Conservation (phyloP, 2,797 vertebrate genomes). For the Alcedo quadribrachys region DNA sequence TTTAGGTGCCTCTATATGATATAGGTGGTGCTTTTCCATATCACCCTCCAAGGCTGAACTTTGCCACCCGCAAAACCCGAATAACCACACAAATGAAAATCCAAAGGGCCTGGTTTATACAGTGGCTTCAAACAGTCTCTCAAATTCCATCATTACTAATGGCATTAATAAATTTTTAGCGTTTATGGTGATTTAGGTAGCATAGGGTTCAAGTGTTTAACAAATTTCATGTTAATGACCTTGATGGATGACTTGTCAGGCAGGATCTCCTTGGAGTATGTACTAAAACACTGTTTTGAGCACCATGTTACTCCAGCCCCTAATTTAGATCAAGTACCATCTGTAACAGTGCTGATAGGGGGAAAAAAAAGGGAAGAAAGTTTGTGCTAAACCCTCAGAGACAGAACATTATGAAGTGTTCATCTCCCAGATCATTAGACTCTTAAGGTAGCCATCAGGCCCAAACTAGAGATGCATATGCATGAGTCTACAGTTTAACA, state of each 20-base stretch:
- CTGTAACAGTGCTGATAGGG: neutral
- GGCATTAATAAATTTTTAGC: neutral
- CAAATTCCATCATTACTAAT: neutral
- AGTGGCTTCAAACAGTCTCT: neutral
- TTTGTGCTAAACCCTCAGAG: conserved; percentile 28
- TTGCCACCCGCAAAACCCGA: neutral
- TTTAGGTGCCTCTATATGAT: neutral
- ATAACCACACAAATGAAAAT: neutral
- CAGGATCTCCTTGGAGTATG: neutral
- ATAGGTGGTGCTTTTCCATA: neutral
- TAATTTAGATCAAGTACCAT: neutral
- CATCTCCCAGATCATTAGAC: conserved; percentile 53
- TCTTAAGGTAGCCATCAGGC: conserved; percentile 44
- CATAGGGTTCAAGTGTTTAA: neutral
- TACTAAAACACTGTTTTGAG: neutral
- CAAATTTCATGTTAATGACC: neutral
- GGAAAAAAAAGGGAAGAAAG: neutral
- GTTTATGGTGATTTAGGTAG: neutral
- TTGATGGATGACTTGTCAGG: neutral
- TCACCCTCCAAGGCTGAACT: neutral
- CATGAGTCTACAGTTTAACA: neutral
- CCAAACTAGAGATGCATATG: neutral
- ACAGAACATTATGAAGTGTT: neutral
- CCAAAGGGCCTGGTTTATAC: accelerated
- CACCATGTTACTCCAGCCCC: neutral